phyloP scores from a whole-genome alignment of 2,888 invertebrate genomes.

The Eutolmus rufibarbis region DNA sequence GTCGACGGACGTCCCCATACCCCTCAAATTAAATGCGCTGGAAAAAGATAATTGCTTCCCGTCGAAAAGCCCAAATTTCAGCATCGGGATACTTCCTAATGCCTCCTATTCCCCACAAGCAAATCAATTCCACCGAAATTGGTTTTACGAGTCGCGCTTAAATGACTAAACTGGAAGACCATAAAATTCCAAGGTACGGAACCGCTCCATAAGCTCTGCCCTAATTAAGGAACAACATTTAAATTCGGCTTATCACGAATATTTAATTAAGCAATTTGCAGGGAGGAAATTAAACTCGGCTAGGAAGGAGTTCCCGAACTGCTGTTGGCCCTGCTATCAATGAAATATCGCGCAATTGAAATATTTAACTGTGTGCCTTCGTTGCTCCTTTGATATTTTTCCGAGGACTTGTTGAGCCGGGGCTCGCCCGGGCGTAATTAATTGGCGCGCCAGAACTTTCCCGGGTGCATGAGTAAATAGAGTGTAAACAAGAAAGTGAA shows the following conservation, averaged over 20 bases:
- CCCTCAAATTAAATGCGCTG: background rate
- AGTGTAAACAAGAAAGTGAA: constrained; percentile 23
- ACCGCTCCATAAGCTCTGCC: background rate
- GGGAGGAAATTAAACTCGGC: constrained; percentile 45
- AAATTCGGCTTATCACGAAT: constrained; percentile 46
- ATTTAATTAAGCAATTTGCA: constrained; percentile 47
- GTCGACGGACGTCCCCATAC: background rate
- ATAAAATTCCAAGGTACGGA: constrained; percentile 24
- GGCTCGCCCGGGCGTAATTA: constrained; percentile 5
- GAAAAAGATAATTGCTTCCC: background rate
- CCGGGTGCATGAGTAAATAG: constrained; percentile 19
- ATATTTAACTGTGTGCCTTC: constrained; percentile 29
- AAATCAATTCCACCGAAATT: constrained; percentile 25
- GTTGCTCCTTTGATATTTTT: constrained; percentile 23
- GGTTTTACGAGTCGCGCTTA: constrained; percentile 13
- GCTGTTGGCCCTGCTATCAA: constrained; percentile 27
- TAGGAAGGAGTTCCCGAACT: constrained; percentile 11
- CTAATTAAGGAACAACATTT: constrained; percentile 42
- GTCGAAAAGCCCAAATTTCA: background rate
- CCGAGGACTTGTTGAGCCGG: constrained; percentile 23
- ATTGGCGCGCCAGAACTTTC: background rate
- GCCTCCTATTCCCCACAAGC: background rate
- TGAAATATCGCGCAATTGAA: constrained; percentile 40
- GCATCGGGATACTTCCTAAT: background rate
- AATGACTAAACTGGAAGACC: constrained; percentile 33